phyloP scores from a whole-genome alignment of 1,140 invertebrate species.

The Neodiprion virginianus region DNA sequence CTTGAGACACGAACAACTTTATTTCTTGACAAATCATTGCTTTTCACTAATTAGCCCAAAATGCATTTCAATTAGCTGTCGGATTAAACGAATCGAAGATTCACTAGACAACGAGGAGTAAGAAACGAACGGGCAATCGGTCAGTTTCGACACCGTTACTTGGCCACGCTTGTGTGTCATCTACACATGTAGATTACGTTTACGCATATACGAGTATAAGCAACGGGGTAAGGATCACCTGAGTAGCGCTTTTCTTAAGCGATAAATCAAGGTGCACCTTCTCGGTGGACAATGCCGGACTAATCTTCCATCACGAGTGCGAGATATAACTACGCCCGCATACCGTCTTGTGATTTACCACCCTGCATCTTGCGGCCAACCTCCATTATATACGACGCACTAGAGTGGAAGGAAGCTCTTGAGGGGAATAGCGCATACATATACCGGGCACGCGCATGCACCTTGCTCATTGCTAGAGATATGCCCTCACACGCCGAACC shows the following conservation, averaged over 20 bases:
- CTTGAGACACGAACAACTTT: no score
- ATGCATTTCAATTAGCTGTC: no score
- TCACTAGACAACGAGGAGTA: no score
- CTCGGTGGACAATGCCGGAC: slow-evolving; percentile 58
- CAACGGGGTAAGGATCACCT: slow-evolving; percentile 32
- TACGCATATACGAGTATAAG: slow-evolving; percentile 20
- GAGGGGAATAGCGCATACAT: neutral
- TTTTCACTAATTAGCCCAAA: no score
- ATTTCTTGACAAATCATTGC: no score
- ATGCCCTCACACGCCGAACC: no score
- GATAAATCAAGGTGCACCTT: slow-evolving; percentile 57
- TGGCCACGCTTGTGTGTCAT: no score
- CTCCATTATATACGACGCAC: slow-evolving; percentile 60
- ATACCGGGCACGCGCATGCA: slow-evolving; percentile 53
- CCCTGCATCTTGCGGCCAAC: slow-evolving; percentile 53
- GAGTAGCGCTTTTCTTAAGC: slow-evolving; percentile 47
- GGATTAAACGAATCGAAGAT: no score
- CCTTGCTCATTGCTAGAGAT: slow-evolving; percentile 42
- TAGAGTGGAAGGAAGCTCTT: slow-evolving; percentile 44
- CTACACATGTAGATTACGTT: no score
- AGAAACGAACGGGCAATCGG: no score
- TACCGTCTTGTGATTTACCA: slow-evolving; percentile 61
- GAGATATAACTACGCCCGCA: slow-evolving; percentile 61
- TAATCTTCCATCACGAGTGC: slow-evolving; percentile 61
- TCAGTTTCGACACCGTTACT: no score